Evolutionary conservation across 2,113 vertebrate species (phyloP), one percentile per base, ranked within the genome.

Genomic region (Pangasianodon hypophthalmus): DNA sequence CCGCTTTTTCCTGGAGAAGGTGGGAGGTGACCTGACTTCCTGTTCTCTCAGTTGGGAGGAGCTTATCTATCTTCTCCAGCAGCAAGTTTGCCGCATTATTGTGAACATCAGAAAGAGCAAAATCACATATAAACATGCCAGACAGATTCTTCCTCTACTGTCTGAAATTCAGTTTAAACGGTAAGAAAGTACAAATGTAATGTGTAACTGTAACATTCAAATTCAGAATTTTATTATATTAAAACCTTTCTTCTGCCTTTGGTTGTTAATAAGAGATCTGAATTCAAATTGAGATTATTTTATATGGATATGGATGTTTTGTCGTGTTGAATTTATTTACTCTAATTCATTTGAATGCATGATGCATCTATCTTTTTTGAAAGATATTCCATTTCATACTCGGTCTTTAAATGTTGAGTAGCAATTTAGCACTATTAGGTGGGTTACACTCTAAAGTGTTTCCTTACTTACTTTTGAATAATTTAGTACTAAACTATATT

Each of bases 101-200:
- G 52, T 92, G 67, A 88, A 93, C 85, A 69, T 92, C 3, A 93
- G 83, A 84, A 93, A 89, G 52, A 84, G 14, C 64, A 84, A 69
- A 82, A 67, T 91, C 62, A 24, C 26, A 18, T 41, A 60, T 62
- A 24, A 67, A 67, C 88, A 86, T 29, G 56, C 62, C 64, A 90
- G 44, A 60, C 60, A 92, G 52, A 85, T 92, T 79, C 44, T 92
- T 10, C 90, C 75, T 18, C 8, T 89, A 24, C 83, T 93, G 37
- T 54, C 77, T 64, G 85, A 83, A 73, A 50, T 92, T 84, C 54
- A 89, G 10, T 29, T 92, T 1, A 90, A 90, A 84, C 90, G 90
- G 91, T 91, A 52, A 85, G 19, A 77, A 29, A 2, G n/a, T 21
- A 44, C 13, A 75, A 21, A 75, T 44, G 71, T 73, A 73, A 73